phyloP scores from a whole-genome alignment of 2,113 vertebrate species.

The Platycercus adscitus region DNA sequence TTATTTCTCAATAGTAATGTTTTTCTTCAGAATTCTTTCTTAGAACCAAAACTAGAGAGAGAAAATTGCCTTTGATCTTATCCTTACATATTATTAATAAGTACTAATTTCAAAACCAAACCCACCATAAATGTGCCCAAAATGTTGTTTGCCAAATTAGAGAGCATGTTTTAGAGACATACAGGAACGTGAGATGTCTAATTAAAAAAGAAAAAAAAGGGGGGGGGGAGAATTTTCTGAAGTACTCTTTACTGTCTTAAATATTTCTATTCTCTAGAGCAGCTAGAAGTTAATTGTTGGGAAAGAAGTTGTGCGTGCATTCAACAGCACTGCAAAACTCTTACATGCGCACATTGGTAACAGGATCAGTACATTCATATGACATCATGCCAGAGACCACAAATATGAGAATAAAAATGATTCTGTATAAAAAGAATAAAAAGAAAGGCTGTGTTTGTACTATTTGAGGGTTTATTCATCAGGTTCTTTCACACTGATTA shows the following conservation, averaged over 20 bases:
- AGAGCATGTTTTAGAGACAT: background rate
- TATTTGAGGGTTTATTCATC: constrained; percentile 11
- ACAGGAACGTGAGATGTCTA: background rate
- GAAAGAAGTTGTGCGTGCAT: background rate
- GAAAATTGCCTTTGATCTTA: background rate
- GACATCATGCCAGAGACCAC: background rate
- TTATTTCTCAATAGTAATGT: background rate
- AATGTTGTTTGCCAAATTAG: background rate
- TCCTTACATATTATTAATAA: background rate
- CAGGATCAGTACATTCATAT: background rate
- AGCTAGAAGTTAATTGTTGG: background rate
- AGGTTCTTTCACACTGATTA: constrained; percentile 31
- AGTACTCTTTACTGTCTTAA: background rate
- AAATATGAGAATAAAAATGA: constrained; percentile 11
- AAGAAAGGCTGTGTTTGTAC: background rate
- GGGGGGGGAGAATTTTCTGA: background rate
- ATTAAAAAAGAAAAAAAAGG: background rate
- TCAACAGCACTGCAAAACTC: background rate
- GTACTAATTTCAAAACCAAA: background rate
- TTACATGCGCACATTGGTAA: background rate
- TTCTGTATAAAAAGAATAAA: background rate
- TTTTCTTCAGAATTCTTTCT: background rate
- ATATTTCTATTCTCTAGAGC: background rate
- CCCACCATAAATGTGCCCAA: background rate
- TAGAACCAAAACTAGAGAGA: background rate